Percentiles rank a stretch among this genome's conserved stretches.
phyloP scores from a whole-genome alignment of 2,888 invertebrate genomes.

The Pachliopta kotzebuea region DNA sequence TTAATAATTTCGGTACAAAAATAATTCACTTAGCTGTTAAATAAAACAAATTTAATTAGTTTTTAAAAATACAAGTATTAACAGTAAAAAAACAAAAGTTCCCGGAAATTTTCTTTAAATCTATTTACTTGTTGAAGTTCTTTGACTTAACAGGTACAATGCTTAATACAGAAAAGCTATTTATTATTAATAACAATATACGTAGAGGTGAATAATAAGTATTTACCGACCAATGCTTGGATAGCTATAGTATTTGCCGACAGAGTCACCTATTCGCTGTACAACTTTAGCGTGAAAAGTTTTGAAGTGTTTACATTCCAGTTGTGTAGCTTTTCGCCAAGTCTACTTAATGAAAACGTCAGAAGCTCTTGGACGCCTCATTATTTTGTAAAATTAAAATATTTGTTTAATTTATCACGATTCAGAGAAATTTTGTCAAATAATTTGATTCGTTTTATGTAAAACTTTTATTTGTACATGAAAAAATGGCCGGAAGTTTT shows the following conservation, averaged over 20 bases:
- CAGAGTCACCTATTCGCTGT: constrained; percentile 7
- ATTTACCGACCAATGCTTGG: neutral
- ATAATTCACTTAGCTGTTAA: neutral
- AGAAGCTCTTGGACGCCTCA: constrained; percentile 8
- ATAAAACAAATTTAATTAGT: neutral
- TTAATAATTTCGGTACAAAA: neutral
- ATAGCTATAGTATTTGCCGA: constrained; percentile 13
- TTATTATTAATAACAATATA: too few species aligned
- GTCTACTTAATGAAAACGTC: constrained; percentile 22
- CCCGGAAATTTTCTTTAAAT: too few species aligned
- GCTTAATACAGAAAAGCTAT: too few species aligned
- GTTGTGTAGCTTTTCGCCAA: constrained; percentile 10
- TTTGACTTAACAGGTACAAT: too few species aligned
- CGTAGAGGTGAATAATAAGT: neutral
- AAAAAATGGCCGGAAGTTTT: neutral
- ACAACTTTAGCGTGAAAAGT: constrained; percentile 12
- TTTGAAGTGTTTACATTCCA: constrained; percentile 19
- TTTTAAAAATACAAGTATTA: too few species aligned
- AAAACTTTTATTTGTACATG: neutral
- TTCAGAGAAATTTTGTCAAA: neutral
- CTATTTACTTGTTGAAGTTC: too few species aligned
- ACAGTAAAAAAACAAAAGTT: too few species aligned
- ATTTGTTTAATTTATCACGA: constrained; percentile 6
- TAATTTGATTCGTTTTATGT: constrained; percentile 1
- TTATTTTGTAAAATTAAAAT: constrained; percentile 21